Evolutionary conservation across 53 echinoderm and acorn worm genomes (phyloP).

Genomic region (Crossaster papposus): DNA sequence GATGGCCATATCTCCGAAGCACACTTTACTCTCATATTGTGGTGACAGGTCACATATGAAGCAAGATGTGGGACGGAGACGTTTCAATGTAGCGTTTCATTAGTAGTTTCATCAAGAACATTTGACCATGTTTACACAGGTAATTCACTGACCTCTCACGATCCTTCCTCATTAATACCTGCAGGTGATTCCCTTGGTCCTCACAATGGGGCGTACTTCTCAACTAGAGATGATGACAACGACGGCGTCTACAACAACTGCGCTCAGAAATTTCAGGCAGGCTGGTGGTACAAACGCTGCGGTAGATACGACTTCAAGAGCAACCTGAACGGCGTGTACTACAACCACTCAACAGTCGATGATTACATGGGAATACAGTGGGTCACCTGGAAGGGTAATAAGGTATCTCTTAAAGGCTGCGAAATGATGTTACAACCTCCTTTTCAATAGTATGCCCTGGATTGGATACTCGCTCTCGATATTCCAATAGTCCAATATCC

Average conservation of each 20-base stretch:
- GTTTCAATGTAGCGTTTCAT: no score
- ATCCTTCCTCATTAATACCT: background rate
- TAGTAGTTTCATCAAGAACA: no score
- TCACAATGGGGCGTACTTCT: background rate
- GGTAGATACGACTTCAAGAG: background rate
- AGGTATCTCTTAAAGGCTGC: background rate
- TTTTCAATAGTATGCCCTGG: no score
- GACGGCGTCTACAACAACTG: constrained; percentile 12
- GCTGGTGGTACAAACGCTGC: constrained; percentile 1
- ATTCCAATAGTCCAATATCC: no score
- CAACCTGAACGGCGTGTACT: constrained; percentile 38
- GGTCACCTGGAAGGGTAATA: background rate
- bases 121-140: no score
- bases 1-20: no score
- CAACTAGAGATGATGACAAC: background rate
- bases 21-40: no score
- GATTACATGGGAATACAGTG: constrained; percentile 14
- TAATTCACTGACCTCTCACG: no score
- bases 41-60: no score
- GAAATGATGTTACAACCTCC: background rate
- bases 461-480: no score
- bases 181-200: background rate
- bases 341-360: background rate
- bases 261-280: background rate
- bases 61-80: no score